Percentiles rank a stretch among this genome's conserved stretches.
phyloP scores from a whole-genome alignment of 2,888 invertebrate species.

The Sympetrum striolatum region DNA sequence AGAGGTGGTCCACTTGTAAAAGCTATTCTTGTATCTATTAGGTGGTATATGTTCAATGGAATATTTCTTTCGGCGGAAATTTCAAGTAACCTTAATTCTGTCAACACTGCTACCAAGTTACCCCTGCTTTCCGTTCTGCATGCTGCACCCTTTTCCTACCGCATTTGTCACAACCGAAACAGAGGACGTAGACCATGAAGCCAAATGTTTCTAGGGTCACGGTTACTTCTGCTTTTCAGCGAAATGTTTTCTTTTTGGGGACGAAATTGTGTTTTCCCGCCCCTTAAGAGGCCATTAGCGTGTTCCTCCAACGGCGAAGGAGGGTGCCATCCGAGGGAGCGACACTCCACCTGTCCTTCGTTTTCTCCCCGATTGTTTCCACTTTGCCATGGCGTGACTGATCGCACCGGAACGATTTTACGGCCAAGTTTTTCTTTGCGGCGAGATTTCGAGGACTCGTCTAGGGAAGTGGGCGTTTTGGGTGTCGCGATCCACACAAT shows the following conservation, averaged over 20 bases:
- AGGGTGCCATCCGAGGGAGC: background rate
- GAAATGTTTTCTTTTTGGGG: background rate
- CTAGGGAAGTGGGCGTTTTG: background rate
- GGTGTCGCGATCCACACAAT: background rate
- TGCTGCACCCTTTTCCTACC: background rate
- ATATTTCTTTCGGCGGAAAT: too few relatives aligned
- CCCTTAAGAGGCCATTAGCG: background rate
- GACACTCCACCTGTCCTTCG: background rate
- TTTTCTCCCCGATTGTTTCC: background rate
- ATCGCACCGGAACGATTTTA: constrained; percentile 4
- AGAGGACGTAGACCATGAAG: background rate
- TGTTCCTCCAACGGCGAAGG: background rate
- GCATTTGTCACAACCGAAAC: background rate
- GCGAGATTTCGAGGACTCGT: background rate
- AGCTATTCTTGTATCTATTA: too few relatives aligned
- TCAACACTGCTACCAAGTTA: too few relatives aligned
- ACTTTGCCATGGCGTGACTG: background rate
- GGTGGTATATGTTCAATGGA: too few relatives aligned
- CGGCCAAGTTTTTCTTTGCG: background rate
- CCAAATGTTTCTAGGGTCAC: background rate
- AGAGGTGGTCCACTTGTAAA: too few relatives aligned
- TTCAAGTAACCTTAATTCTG: too few relatives aligned
- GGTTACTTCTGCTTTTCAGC: background rate
- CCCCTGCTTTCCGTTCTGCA: background rate
- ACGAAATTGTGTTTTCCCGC: background rate